A percentile compares a stretch with the other conserved stretches of the same genome.
These are phyloP conservation scores for Peromyscus leucopus DNA, from an alignment of 2,113 vertebrate species.

Conservation along the genomic window DNA sequence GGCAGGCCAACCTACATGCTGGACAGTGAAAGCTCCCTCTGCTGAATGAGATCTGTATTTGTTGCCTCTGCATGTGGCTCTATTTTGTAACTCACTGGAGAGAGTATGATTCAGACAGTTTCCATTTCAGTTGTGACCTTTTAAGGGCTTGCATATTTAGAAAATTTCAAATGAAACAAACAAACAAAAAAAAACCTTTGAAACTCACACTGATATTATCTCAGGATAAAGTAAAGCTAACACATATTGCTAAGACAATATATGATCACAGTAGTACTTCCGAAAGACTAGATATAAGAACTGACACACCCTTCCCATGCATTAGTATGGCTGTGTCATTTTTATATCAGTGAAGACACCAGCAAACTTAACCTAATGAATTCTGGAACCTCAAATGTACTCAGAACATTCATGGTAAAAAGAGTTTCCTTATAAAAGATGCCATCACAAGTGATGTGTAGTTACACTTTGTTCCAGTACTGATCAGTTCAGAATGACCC, in stretches of 20 bases:
- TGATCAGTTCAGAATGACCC: neutral
- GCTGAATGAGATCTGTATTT: neutral
- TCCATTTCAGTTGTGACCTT: neutral
- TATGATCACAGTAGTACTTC: neutral
- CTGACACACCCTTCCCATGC: neutral
- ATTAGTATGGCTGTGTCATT: neutral
- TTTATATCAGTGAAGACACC: neutral
- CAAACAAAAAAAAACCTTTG: neutral
- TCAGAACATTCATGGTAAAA: neutral
- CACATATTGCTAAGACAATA: neutral
- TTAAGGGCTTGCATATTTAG: neutral
- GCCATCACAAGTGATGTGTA: neutral
- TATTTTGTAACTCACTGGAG: neutral
- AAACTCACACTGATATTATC: neutral
- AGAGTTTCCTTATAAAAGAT: neutral
- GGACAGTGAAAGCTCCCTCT: neutral
- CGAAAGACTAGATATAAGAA: neutral
- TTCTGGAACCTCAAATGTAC: neutral
- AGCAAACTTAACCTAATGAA: neutral
- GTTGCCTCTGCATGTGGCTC: neutral
- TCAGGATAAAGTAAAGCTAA: conserved; percentile 10
- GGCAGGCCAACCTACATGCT: neutral
- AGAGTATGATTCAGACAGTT: neutral
- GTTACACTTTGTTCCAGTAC: neutral
- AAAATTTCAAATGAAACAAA: neutral